Percentiles rank a stretch among this genome's conserved stretches.
Conservation (phyloP, 2,113 vertebrate species). For the Formicarius rufipectus region DNA sequence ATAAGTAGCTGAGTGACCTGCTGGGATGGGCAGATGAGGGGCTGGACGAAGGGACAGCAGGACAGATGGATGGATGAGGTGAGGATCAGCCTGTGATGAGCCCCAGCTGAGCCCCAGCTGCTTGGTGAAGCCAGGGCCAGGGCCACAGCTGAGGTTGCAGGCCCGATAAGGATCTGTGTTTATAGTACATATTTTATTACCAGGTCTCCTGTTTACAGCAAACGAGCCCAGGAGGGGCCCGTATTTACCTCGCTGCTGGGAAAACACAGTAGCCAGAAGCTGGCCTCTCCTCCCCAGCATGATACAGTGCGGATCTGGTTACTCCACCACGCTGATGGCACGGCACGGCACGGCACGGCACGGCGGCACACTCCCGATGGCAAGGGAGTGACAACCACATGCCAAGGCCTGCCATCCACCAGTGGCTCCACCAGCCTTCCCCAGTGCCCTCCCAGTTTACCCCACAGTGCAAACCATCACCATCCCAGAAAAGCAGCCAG, state of each 20-base stretch:
- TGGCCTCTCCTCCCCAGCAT: not conserved
- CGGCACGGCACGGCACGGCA: not conserved
- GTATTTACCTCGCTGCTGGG: not conserved
- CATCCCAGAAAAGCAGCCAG: accelerated
- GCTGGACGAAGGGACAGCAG: not conserved
- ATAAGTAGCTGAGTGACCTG: not conserved
- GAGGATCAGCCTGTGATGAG: not conserved
- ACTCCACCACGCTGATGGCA: not conserved
- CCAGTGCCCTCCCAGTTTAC: not conserved
- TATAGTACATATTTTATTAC: constrained; percentile 23
- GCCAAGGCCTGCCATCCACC: not conserved
- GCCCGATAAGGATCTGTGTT: constrained; percentile 53
- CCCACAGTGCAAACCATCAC: not conserved
- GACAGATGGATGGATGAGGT: accelerated
- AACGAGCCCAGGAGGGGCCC: constrained; percentile 30
- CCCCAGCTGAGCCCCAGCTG: not conserved
- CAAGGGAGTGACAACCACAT: accelerated
- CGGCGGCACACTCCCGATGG: not conserved
- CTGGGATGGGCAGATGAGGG: accelerated
- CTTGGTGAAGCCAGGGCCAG: not conserved
- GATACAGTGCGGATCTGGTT: not conserved
- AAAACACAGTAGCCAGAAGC: not conserved
- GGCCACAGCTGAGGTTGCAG: not conserved
- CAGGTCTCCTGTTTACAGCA: constrained; percentile 58
- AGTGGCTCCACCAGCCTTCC: not conserved